These are phyloP conservation scores for Spisula subtruncata DNA, from an alignment of 2,888 invertebrate species.

Conservation along the genomic window DNA sequence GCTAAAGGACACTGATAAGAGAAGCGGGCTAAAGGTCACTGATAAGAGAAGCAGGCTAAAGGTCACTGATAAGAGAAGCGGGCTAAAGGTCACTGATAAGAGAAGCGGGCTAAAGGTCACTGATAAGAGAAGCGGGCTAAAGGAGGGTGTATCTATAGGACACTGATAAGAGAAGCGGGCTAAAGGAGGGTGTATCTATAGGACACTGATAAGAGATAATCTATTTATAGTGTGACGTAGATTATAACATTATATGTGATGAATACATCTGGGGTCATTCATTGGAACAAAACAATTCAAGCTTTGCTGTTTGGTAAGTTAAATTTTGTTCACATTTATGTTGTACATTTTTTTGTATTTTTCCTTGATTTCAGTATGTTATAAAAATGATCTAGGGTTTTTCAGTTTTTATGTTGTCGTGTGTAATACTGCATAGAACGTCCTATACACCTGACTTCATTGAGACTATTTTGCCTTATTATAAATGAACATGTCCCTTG, in stretches of 20 bases:
- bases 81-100: neutral
- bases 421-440: too few relatives aligned
- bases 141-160: too few relatives aligned
- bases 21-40: neutral
- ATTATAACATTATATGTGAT: neutral
- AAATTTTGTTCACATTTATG: neutral
- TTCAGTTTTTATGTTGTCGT: too few relatives aligned
- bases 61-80: neutral
- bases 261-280: neutral
- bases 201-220: slow-evolving; percentile 2
- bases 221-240: neutral
- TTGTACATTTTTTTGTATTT: neutral
- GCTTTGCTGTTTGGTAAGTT: neutral
- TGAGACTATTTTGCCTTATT: too few relatives aligned
- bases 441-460: too few relatives aligned
- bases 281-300: neutral
- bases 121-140: slow-evolving; percentile 10
- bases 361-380: neutral
- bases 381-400: neutral
- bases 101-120: neutral
- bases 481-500: too few relatives aligned
- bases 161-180: neutral
- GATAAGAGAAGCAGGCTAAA: slow-evolving; percentile 1
- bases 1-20: slow-evolving; percentile 10
- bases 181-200: neutral